Percentiles rank a stretch among this genome's conserved stretches.
These are phyloP conservation scores for Hemibagrus wyckioides DNA, from an alignment of 2,113 vertebrate genomes.

Conservation along the genomic window DNA sequence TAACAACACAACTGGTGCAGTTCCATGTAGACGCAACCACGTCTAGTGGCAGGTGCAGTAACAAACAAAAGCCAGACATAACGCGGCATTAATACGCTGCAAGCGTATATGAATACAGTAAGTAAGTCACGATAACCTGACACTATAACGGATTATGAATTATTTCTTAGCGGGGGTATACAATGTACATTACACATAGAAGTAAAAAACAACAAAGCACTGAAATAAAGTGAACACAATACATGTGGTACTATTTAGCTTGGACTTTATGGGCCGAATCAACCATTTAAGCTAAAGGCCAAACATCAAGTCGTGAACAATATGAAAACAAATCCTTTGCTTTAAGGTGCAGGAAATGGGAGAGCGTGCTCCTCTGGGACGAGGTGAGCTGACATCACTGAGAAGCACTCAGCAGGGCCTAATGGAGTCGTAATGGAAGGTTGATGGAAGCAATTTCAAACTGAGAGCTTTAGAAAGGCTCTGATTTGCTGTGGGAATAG, in stretches of 20 bases:
- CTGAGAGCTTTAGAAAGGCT: slow-evolving; percentile 51
- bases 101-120: background rate
- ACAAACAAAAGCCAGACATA: slow-evolving; percentile 34
- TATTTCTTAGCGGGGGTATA: too few relatives aligned
- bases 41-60: slow-evolving; percentile 16
- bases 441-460: slow-evolving; percentile 48
- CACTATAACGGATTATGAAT: background rate
- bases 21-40: background rate
- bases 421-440: slow-evolving; percentile 66
- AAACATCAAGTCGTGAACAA: slow-evolving; percentile 11
- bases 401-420: slow-evolving; percentile 57
- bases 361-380: slow-evolving; percentile 32
- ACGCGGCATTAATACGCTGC: background rate
- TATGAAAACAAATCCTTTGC: slow-evolving; percentile 14
- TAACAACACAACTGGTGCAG: slow-evolving; percentile 22
- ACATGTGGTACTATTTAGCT: background rate
- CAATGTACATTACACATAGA: background rate
- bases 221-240: background rate
- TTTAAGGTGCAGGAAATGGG: slow-evolving; percentile 11
- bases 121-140: background rate
- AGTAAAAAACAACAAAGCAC: slow-evolving; percentile 1
- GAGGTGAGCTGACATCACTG: slow-evolving; percentile 55
- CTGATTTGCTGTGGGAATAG: slow-evolving; percentile 62
- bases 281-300: background rate
- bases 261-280: background rate